Base-by-base conservation (phyloP, 2,113 vertebrate genomes). In the Tachycineta bicolor region DNA sequence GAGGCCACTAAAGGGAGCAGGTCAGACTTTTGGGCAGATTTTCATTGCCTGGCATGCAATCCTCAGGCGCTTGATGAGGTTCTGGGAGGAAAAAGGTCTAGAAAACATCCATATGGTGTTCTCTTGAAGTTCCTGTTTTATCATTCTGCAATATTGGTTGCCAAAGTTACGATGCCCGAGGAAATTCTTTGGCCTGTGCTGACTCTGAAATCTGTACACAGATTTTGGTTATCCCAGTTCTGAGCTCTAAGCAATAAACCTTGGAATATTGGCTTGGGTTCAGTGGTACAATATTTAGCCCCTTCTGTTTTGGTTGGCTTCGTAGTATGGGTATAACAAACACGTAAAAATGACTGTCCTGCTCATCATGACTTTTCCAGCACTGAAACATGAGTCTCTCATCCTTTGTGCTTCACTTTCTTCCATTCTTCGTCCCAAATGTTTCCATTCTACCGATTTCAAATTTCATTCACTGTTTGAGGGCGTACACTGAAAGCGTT, bases 391-490 rank as follows among this genome's bases (percentile, higher is more conserved):
- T 33, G 59, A 88, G 37, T 49, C n/a, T 68, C 31, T 87, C 83
- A 64, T 50, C 24, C 53, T 86, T 89, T 52, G 41, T 92, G 49
- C 89, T 96, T 96, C 71, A 78, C 39, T 84, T 83, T 93, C 83
- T 88, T 93, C 68, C 74, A 50, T 76, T 90, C 86, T 89, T n/a
- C 58, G 31, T 96, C 86, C 83, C 67, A 87, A 87, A 82, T 87
- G 12, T 89, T 95, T 95, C 86, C 93, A 65, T 75, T 81, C 41
- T 82, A 34, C 0, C 39, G 49, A 62, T 92, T 89, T 83, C 56
- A 87, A 46, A 73, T 43, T 78, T 78, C 74, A 56, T 75, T 56
- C 64, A 19, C 33, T 74, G 18, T 75, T 91, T 87, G 81, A 95
- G 53, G 41, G 62, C 62, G 41, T 88, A 81, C 37, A 25, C 49